phyloP scores from a whole-genome alignment of 2,113 vertebrate species.

The Sakesphorus luctuosus region DNA sequence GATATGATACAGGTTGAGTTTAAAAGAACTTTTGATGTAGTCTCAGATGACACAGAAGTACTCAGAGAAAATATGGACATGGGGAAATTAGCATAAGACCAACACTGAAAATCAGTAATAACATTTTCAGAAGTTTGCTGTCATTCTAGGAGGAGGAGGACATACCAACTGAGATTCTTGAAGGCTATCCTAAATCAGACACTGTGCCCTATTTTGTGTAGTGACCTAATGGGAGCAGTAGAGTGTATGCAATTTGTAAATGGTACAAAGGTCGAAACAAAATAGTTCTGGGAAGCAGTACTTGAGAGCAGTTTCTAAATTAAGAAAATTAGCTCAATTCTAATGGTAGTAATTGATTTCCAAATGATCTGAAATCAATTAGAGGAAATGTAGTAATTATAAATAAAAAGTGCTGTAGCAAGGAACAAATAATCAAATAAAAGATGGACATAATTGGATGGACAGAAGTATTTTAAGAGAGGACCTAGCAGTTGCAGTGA shows the following conservation, averaged over 20 bases:
- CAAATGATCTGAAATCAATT: constrained; percentile 27
- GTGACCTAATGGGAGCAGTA: neutral
- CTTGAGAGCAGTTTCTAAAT: constrained; percentile 43
- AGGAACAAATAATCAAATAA: constrained; percentile 37
- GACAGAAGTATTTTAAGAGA: neutral
- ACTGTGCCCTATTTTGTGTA: neutral
- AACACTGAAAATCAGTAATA: neutral
- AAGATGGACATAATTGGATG: constrained; percentile 1
- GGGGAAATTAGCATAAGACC: neutral
- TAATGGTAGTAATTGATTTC: constrained; percentile 25
- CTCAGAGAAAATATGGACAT: neutral
- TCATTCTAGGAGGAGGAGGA: neutral
- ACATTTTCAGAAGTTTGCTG: neutral
- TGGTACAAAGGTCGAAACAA: neutral
- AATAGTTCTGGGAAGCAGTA: neutral
- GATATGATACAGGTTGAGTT: neutral
- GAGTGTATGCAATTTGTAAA: neutral
- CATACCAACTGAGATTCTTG: neutral
- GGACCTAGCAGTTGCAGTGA: neutral
- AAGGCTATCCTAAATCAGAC: neutral
- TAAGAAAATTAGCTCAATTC: neutral
- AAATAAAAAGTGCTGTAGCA: neutral
- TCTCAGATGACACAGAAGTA: neutral
- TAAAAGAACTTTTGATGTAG: neutral
- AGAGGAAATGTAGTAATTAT: constrained; percentile 4